phyloP scores from a whole-genome alignment of 1,140 invertebrate species.

The Aphelenchoides fujianensis region DNA sequence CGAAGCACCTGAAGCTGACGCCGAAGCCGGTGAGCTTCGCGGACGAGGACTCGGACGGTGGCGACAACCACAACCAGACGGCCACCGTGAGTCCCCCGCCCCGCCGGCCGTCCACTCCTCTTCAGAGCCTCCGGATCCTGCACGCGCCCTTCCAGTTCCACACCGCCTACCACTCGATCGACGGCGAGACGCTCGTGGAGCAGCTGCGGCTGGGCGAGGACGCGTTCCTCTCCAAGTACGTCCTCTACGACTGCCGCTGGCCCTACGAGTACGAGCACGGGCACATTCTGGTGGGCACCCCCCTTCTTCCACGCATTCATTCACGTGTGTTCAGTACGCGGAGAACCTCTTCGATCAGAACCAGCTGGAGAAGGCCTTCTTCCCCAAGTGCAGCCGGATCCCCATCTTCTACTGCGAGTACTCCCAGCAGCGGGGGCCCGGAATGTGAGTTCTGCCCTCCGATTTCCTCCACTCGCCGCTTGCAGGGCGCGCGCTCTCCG shows the following conservation, averaged over 20 bases:
- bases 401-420: constrained; percentile 98
- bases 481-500: constrained; percentile 79
- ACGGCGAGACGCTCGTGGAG: background rate
- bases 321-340: constrained; percentile 37
- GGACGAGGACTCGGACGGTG: background rate
- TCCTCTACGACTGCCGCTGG: constrained; percentile 72
- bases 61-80: background rate
- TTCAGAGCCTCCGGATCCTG: background rate
- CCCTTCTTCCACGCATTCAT: too few species aligned
- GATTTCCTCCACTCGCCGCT: too few species aligned
- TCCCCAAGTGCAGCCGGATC: constrained; percentile 67
- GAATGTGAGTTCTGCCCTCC: constrained; percentile 68
- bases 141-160: background rate
- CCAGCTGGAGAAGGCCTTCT: constrained; percentile 37
- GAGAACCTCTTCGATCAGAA: constrained; percentile 39
- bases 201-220: background rate
- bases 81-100: too few species aligned
- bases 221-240: constrained; percentile 39
- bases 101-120: too few species aligned
- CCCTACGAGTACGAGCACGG: constrained; percentile 96
- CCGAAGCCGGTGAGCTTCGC: background rate
- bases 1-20: background rate
- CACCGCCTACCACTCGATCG: background rate
- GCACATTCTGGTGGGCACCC: constrained; percentile 78
- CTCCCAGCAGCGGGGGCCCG: constrained; percentile 87